Evolutionary conservation across 1,140 invertebrate species (phyloP).

Genomic region (Atta cephalotes): DNA sequence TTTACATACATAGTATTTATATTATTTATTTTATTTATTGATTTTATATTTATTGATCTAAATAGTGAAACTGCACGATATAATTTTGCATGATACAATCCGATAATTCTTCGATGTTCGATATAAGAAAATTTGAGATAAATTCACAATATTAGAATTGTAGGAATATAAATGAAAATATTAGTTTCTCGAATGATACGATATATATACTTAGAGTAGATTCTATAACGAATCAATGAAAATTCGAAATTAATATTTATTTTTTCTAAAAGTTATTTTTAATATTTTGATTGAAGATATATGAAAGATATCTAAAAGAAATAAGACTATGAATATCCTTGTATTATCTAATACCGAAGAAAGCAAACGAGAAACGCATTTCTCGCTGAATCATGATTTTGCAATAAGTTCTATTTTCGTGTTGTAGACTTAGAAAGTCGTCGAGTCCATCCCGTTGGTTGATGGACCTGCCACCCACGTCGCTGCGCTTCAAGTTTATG

Average conservation of each 20-base stretch:
- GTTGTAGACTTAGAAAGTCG: slow-evolving; percentile 88
- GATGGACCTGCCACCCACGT: slow-evolving; percentile 83
- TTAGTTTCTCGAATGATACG: neutral
- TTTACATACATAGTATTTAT: neutral
- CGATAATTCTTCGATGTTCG: neutral
- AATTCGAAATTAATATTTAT: slow-evolving; percentile 14
- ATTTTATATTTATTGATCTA: neutral
- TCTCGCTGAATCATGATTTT: slow-evolving; percentile 62
- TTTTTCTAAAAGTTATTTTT: neutral
- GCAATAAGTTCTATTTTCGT: slow-evolving; percentile 70
- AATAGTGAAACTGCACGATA: neutral
- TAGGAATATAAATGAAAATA: slow-evolving; percentile 3
- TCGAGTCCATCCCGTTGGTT: slow-evolving; percentile 88
- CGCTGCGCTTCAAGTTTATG: slow-evolving; percentile 79
- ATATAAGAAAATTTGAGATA: neutral
- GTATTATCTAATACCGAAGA: neutral
- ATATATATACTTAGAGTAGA: neutral
- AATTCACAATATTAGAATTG: slow-evolving; percentile 3
- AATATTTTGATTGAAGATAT: neutral
- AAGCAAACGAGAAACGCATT: neutral
- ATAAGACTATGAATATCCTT: neutral
- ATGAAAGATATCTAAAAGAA: neutral
- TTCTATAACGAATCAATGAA: neutral
- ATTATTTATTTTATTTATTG: neutral
- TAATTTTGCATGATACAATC: slow-evolving; percentile 5